Evolutionary conservation across 2,113 vertebrate genomes (phyloP), one percentile per base, ranked within the genome.

Genomic region (Argyrosomus japonicus): DNA sequence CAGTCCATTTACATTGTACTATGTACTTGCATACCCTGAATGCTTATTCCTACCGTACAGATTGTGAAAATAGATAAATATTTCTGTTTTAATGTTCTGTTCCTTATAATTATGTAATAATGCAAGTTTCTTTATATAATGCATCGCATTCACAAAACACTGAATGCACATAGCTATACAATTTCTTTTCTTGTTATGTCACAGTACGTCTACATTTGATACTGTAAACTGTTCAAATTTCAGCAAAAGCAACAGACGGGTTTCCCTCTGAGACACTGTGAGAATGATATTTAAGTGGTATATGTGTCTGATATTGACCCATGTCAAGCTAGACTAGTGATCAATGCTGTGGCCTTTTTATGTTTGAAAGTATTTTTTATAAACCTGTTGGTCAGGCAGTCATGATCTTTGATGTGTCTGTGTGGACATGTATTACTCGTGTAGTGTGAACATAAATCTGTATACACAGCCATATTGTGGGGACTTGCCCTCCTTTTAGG

Each of bases 311-410:
- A 74, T 75, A 78, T 84, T 81, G 64, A 80, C 53, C 18, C 57
- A 50, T 15, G 58, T 50, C 8, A 25, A 19, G 32, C 4, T 4
- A 47, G 50, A 57, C 60, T 15, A 60, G 21, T 53, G 36, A 68
- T 73, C 81, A 78, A 53, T 79, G 36, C 15, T 64, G 65, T 81
- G 40, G 25, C 64, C 53, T 64, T 80, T 81, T 69, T 40, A 23
- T 65, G 19, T 78, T 25, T 61, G 15, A 3, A 78, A 40, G 6
- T 14, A 27, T 43, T 47, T 64, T 61, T 9, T 68, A 12, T 14
- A 58, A 14, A 8, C 19, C 27, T 70, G 71, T 32, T 0, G 19
- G 63, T 67, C 25, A 62, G 70, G n/a, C 27, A 51, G 61, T 10
- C 2, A 40, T 79, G 4, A 62, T 63, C 68, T 71, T 68, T 82